Evolutionary conservation across 2,797 vertebrate genomes (phyloP).

Genomic region (Tapirus indicus): DNA sequence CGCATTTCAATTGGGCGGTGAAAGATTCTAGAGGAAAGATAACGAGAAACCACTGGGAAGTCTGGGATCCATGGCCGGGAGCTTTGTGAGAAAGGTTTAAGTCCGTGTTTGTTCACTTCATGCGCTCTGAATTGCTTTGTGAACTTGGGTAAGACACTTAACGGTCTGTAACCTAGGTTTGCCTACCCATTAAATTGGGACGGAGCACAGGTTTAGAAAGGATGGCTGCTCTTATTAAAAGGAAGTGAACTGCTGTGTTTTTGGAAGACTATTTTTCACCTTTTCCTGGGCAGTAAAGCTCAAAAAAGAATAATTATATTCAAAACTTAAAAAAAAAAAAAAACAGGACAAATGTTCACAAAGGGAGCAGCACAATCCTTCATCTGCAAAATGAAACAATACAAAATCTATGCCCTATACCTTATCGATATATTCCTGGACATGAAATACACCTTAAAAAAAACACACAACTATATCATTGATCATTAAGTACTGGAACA

Average conservation of each 20-base stretch:
- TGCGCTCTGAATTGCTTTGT: neutral
- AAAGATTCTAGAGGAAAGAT: neutral
- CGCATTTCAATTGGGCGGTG: neutral
- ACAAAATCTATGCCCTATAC: neutral
- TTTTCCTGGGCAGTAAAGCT: neutral
- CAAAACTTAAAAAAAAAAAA: neutral
- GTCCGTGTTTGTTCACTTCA: neutral
- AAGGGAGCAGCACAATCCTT: neutral
- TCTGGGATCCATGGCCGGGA: neutral
- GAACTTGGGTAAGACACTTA: slow-evolving; percentile 3
- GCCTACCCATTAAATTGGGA: neutral
- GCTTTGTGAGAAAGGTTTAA: neutral
- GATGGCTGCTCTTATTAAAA: neutral
- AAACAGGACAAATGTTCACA: neutral
- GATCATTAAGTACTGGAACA: neutral
- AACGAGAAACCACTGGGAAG: neutral
- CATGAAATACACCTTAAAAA: neutral
- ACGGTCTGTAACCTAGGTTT: slow-evolving; percentile 37
- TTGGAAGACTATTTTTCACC: neutral
- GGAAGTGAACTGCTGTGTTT: neutral
- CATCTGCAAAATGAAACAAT: neutral
- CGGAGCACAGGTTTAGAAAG: neutral
- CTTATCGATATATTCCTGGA: neutral
- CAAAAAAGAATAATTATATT: neutral
- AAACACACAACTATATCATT: neutral